phyloP scores from a whole-genome alignment of 2,797 vertebrate genomes.

The Myotis vivesi region DNA sequence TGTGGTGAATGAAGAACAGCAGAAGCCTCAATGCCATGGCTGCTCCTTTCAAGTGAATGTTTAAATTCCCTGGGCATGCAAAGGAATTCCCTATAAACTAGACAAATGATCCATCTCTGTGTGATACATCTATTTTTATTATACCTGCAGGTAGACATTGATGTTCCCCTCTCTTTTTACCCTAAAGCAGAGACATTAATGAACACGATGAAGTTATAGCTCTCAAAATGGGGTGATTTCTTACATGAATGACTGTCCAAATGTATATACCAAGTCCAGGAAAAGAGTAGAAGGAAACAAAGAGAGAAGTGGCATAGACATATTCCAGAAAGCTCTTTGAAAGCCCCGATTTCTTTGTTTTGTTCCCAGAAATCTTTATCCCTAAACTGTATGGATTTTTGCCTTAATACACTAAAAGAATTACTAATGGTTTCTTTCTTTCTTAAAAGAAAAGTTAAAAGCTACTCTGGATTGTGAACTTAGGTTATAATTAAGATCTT shows the following conservation, averaged over 20 bases:
- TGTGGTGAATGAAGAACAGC: conserved; percentile 59
- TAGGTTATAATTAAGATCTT: background rate
- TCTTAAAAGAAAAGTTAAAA: conserved; percentile 16
- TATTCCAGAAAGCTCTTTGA: conserved; percentile 30
- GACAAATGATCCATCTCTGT: conserved; percentile 57
- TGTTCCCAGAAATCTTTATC: background rate
- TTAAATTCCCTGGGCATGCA: conserved; percentile 49
- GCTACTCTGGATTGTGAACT: background rate
- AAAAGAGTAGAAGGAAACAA: conserved; percentile 37
- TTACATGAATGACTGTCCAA: conserved; percentile 49
- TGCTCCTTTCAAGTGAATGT: conserved; percentile 64
- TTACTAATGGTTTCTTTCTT: background rate
- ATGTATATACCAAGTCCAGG: conserved; percentile 3
- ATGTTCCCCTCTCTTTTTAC: conserved; percentile 57
- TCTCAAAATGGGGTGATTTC: conserved; percentile 55
- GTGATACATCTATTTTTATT: conserved; percentile 65
- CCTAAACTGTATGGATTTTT: background rate
- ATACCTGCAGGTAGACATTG: conserved; percentile 52
- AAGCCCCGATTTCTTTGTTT: background rate
- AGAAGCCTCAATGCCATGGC: background rate
- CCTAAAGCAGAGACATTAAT: conserved; percentile 62
- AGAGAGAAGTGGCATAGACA: background rate
- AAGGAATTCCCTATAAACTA: conserved; percentile 74
- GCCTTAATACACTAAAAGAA: background rate
- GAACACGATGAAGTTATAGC: conserved; percentile 54